Conservation (phyloP, 2,113 vertebrate species). For the Cranoglanis bouderius region DNA sequence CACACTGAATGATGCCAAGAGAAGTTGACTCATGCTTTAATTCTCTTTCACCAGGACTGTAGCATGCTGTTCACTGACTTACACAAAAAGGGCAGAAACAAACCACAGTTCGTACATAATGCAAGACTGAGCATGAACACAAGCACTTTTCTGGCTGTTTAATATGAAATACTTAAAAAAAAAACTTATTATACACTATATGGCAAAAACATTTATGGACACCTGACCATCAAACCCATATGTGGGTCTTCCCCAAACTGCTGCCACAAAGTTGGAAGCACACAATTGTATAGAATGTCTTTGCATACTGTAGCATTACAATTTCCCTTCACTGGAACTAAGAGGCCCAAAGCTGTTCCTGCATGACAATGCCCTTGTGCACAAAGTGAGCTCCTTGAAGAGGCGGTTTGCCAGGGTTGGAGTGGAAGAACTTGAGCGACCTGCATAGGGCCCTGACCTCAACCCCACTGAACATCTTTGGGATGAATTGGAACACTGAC, state of each 20-base stretch:
- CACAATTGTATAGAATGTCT: background rate
- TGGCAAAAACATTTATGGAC: background rate
- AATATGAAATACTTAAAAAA: background rate
- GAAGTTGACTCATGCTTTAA: conserved; percentile 23
- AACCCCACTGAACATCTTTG: background rate
- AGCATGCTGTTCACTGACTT: conserved; percentile 2
- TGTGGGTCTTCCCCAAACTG: background rate
- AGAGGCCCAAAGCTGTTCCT: no score
- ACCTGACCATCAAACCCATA: background rate
- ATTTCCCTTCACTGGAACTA: no score
- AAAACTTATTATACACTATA: background rate
- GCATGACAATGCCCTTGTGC: no score
- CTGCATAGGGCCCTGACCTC: background rate
- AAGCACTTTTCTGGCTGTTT: background rate
- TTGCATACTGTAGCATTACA: no score
- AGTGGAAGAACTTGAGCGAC: background rate
- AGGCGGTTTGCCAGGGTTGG: background rate
- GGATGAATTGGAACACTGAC: background rate
- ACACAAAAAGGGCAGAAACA: background rate
- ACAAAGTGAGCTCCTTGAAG: background rate
- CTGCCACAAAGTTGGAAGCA: background rate
- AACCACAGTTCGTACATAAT: background rate
- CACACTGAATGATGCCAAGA: conserved; percentile 24
- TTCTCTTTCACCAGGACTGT: background rate
- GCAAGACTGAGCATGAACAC: background rate